These are phyloP conservation scores for Neomorphus geoffroyi DNA, from an alignment of 2,797 vertebrate genomes.

Conservation along the genomic window DNA sequence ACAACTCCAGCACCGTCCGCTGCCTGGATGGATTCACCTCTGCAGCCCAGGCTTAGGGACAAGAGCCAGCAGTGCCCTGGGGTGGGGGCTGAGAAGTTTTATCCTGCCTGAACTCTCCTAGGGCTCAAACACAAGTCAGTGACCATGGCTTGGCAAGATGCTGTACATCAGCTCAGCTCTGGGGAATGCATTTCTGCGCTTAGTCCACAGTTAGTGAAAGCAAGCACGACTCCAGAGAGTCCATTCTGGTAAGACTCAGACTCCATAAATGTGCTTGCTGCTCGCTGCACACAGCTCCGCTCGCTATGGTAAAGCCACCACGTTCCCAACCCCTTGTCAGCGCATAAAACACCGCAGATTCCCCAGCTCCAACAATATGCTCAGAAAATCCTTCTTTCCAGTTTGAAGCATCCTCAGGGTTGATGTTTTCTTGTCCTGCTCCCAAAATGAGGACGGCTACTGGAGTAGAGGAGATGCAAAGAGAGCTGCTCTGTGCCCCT, in stretches of 20 bases:
- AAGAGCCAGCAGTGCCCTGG: neutral
- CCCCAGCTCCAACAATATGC: neutral
- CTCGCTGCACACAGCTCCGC: neutral
- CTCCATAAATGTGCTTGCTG: accelerated
- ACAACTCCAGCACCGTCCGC: neutral
- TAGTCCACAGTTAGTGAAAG: accelerated
- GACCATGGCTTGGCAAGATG: neutral
- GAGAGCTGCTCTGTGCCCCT: neutral
- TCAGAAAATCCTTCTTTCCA: neutral
- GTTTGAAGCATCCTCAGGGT: neutral
- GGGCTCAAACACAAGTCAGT: accelerated
- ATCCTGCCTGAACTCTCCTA: too few relatives aligned
- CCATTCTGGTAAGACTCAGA: neutral
- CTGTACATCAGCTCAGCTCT: neutral
- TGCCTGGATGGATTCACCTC: accelerated
- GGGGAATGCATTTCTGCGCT: neutral
- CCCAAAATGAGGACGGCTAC: neutral
- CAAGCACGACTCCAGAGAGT: accelerated
- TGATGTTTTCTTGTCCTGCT: neutral
- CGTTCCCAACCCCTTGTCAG: neutral
- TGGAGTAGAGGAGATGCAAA: neutral
- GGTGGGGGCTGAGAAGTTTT: neutral
- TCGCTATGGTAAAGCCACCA: accelerated
- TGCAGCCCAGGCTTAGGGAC: neutral
- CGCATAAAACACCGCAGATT: neutral